Base-by-base conservation (phyloP, 2,888 invertebrate species). In the Rhamphomyia laevipes region DNA sequence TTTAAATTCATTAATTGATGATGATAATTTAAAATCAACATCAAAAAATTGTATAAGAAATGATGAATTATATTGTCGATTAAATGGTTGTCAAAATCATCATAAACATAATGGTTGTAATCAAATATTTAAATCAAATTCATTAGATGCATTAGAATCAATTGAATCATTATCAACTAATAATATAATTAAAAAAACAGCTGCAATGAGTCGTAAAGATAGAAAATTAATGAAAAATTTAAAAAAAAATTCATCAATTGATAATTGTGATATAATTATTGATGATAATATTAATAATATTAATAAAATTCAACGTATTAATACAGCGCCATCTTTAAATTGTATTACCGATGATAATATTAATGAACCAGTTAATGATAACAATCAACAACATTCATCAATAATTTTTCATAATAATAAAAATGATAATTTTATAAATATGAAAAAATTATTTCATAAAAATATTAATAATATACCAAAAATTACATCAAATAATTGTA, bases 31-130 rank as follows among this genome's bases (percentile, higher is more conserved):
- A n/a, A 35, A 35, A 13, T 33, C 11, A 33, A 33, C 11, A n/a
- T 6, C n/a, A 35, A 35, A 2, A 11, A 35, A 35, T 66, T 15
- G n/a, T n/a, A n/a, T n/a, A n/a, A 67, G 68, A 51, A 66, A 64
- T 12, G 71, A 70, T 49, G 70, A 70, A 48, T 53, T 68, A 1
- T 70, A 70, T 48, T 66, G 71, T n/a, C 65, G 66, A 66, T 70
- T 40, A 59, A 57, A 42, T 16, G 21, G 23, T 16, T 5, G 17
- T 11, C n/a, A n/a, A n/a, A 16, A 10, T 17, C 13, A 15, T 11
- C 2, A 27, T 23, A 23, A 21, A 21, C 12, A 15, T 43, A 27
- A 23, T 45, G 35, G 38, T 47, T 51, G 41, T 30, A 59, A 59
- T 1, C 57, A 58, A 35, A 64, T 69, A 48, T 63, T 64, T 35